phyloP scores from a whole-genome alignment of 2,113 vertebrate genomes.

The Grammomys surdaster region DNA sequence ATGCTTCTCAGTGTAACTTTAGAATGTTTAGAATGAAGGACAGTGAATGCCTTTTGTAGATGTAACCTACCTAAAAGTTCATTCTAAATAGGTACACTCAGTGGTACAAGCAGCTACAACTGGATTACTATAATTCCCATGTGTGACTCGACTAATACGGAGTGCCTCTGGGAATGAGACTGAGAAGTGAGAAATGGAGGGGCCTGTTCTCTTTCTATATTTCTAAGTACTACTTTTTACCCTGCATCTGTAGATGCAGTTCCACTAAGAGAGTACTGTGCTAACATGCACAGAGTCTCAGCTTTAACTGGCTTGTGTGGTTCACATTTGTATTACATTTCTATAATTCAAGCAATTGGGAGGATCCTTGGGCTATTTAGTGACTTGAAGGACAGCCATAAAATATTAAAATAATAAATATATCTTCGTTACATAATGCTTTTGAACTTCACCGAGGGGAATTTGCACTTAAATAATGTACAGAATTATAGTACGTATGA shows the following conservation, averaged over 20 bases:
- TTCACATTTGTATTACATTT: not conserved
- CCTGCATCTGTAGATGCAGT: not conserved
- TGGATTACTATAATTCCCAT: not conserved
- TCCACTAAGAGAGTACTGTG: not conserved
- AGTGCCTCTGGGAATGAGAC: not conserved
- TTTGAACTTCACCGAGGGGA: slow-evolving; percentile 21
- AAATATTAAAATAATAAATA: not conserved
- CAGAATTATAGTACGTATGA: not conserved
- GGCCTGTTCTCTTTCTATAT: not conserved
- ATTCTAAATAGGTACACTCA: not conserved
- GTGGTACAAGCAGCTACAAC: not conserved
- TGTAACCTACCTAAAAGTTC: not conserved
- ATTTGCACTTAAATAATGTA: slow-evolving; percentile 27
- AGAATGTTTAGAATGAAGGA: slow-evolving; percentile 24
- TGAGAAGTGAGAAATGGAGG: not conserved
- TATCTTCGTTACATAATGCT: not conserved
- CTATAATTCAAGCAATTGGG: not conserved
- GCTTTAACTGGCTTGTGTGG: not conserved
- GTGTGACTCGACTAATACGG: not conserved
- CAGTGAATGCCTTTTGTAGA: not conserved
- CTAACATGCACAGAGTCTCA: not conserved
- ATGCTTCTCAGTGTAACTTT: not conserved
- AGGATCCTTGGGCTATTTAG: not conserved
- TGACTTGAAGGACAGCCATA: not conserved
- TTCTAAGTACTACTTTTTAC: slow-evolving; percentile 3